A percentile compares a stretch with the other conserved stretches of the same genome.
Conservation (phyloP, 1,140 invertebrate species). For the Aphis craccivora region DNA sequence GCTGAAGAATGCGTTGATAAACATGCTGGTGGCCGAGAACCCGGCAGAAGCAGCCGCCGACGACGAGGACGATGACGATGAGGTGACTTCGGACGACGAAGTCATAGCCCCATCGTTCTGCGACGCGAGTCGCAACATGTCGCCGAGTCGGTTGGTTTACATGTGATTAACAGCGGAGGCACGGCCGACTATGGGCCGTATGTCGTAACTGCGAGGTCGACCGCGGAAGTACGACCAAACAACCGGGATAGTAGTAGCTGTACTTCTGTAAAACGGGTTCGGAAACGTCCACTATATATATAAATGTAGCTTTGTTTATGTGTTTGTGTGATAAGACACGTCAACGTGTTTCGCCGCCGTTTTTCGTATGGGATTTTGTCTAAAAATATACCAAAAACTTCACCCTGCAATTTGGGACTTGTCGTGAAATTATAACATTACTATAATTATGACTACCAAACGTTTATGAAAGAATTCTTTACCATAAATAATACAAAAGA, state of each 20-base stretch:
- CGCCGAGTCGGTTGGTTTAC: neutral
- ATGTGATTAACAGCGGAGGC: neutral
- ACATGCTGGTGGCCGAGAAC: constrained; percentile 53
- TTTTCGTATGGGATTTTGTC: neutral
- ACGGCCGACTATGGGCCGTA: neutral
- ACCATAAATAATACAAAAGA: neutral
- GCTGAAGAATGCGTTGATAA: constrained; percentile 52
- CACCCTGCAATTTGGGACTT: neutral
- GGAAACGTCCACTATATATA: constrained; percentile 2
- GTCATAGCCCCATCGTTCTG: constrained; percentile 52
- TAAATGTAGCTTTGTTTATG: neutral
- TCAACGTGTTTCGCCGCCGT: constrained; percentile 27
- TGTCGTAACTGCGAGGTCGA: neutral
- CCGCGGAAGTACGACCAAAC: neutral
- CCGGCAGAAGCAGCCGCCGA: neutral
- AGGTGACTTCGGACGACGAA: constrained; percentile 52
- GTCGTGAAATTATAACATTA: neutral
- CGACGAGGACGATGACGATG: constrained; percentile 48
- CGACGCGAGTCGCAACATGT: constrained; percentile 47
- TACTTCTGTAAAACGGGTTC: constrained; percentile 42
- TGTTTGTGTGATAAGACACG: neutral
- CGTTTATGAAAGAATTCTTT: neutral
- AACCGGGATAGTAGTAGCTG: neutral
- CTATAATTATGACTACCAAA: neutral
- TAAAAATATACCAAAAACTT: neutral